A percentile compares a stretch with the other conserved stretches of the same genome.
Evolutionary conservation across 2,888 invertebrate genomes (phyloP).

Genomic region (Nemoura dubitans): DNA sequence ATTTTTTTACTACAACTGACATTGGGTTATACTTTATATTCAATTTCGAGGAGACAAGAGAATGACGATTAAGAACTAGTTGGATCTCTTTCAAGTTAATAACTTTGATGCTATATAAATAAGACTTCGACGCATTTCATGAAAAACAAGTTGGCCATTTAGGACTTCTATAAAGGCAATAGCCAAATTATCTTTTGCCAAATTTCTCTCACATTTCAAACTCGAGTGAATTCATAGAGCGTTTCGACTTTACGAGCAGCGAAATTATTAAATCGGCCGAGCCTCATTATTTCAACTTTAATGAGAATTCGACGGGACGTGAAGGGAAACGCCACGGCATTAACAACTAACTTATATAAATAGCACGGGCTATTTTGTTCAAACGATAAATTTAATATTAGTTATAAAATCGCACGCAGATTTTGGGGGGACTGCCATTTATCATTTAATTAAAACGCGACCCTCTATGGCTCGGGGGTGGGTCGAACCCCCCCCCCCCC

Average conservation of each 20-base stretch:
- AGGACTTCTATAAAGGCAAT: constrained; percentile 8
- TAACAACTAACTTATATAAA: not conserved
- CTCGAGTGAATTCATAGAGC: not conserved
- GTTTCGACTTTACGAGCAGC: not conserved
- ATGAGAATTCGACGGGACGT: not conserved
- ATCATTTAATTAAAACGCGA: not conserved
- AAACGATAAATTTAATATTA: constrained; percentile 7
- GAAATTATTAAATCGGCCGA: constrained; percentile 12
- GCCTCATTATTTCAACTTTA: constrained; percentile 3
- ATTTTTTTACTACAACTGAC: too few relatives aligned
- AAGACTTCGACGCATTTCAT: not conserved
- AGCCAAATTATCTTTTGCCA: not conserved
- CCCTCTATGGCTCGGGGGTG: not conserved
- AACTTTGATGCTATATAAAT: not conserved
- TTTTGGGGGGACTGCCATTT: not conserved
- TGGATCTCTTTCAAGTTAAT: not conserved
- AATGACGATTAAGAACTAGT: not conserved
- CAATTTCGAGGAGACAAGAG: not conserved
- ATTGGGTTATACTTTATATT: too few relatives aligned
- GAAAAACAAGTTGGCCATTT: constrained; percentile 3
- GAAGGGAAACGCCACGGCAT: not conserved
- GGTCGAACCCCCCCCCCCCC: not conserved
- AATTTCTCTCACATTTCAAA: constrained; percentile 1
- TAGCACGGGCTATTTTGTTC: not conserved
- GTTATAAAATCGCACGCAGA: constrained; percentile 1